Evolutionary conservation across 2,113 vertebrate species (phyloP), one percentile per base, ranked within the genome.

Genomic region (Protobothrops flavoviridis): DNA sequence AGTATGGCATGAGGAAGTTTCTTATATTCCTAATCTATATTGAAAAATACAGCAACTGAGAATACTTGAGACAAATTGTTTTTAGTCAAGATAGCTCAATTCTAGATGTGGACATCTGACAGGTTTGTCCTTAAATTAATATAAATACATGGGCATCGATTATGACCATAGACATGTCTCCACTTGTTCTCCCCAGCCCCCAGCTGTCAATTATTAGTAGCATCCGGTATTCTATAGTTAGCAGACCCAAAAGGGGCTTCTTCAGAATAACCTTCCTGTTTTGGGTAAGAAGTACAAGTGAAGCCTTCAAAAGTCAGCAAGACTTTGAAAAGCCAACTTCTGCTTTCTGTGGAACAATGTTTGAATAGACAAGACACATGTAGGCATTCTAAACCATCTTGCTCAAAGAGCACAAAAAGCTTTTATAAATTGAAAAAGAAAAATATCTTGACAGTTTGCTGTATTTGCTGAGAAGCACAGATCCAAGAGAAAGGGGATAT

Each of bases 251-350:
- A 43, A 96, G 52, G 91, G 15, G 94, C 95, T 96, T 81, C 96
- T 96, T 94, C 95, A 94, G 93, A 96, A 94, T 88, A 74, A 93
- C 93, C 81, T 98, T 98, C 98, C 97, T 97, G 97, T 97, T 97
- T 98, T 97, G 94, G 97, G 90, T 93, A 93, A 64, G 96, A 94
- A 87, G 2, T 94, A 94, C 96, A 94, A 89, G 91, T 85, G 43
- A 86, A 90, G 95, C 93, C 95, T 96, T 94, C 92, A 48, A 95
- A 64, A 94, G 95, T 92, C 94, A 95, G 90, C 85, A 96, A 96
- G 97, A 93, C 97, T 97, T 97, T 96, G 93, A 92, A 92, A 91
- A 92, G 61, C 89, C 88, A 92, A 97, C 97, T 98, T 98, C 98
- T 98, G 94, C 96, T 98, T 98, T 98, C 90, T 92, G 85, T 81